Conservation (phyloP, 2,888 invertebrate genomes). For the Microctonus brassicae region DNA sequence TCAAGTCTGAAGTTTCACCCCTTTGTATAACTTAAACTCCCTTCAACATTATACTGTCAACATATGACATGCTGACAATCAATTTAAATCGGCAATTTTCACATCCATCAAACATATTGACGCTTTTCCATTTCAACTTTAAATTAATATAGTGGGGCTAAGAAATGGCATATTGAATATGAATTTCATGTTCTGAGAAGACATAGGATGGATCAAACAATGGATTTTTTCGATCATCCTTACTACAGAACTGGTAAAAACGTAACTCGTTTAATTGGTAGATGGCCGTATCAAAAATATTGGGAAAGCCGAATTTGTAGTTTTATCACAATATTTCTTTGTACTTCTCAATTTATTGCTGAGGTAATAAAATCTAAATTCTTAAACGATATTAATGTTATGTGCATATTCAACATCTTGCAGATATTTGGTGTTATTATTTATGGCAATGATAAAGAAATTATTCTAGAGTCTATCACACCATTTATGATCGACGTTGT, state of each 20-base stretch:
- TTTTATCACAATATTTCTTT: not conserved
- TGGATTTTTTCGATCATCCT: slow-evolving; percentile 16
- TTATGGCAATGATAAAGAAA: slow-evolving; percentile 7
- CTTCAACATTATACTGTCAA: too few species aligned
- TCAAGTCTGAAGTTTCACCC: too few species aligned
- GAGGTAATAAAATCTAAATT: slow-evolving; percentile 8
- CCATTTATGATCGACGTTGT: not conserved
- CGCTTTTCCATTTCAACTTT: not conserved
- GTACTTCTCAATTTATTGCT: slow-evolving; percentile 8
- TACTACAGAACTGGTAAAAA: slow-evolving; percentile 21
- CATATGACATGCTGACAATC: not conserved
- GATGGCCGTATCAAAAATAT: slow-evolving; percentile 39
- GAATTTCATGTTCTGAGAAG: not conserved
- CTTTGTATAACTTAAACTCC: too few species aligned
- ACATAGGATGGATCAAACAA: not conserved
- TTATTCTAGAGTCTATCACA: slow-evolving; percentile 14
- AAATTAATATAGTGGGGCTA: not conserved
- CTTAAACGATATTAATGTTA: not conserved
- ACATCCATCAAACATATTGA: not conserved
- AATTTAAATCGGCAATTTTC: not conserved
- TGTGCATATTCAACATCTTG: not conserved
- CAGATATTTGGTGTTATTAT: slow-evolving; percentile 4
- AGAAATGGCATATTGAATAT: too few species aligned
- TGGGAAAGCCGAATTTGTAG: not conserved
- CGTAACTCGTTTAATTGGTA: slow-evolving; percentile 28